Evolutionary conservation across 2,888 invertebrate species (phyloP), one percentile per base, ranked within the genome.

Genomic region (Agriotes lineatus): DNA sequence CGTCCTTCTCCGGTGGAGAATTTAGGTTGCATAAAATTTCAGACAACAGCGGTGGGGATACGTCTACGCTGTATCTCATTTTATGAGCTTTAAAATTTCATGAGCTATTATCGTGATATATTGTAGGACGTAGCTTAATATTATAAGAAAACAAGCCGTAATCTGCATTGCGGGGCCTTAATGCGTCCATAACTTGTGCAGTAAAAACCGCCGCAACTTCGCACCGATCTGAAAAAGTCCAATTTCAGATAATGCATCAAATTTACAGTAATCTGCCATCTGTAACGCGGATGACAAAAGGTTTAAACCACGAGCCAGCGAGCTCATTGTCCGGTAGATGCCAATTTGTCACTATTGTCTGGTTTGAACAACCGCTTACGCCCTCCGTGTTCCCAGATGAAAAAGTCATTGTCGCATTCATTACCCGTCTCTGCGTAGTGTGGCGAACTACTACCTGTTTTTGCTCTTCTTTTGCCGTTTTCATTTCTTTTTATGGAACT

Each of bases 281-380:
- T 69, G 63, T 69, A 69, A 69, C 69, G 69, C 54, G 52, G 63
- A 69, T 60, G 64, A 69, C 69, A 69, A 69, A 69, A 64, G 69
- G 56, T 63, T 64, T 59, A 69, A 69, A 64, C 69, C 65, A 64
- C 65, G 65, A 69, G 48, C 65, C 65, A 65, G 44, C 60, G 65
- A 65, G 60, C 69, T 61, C 61, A 69, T 69, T 69, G 69, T 69
- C 69, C 69, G 37, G 61, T 56, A 56, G 65, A 54, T 65, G 65
- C 69, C 69, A 69, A 69, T 69, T 69, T 69, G 69, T 69, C 69
- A 66, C 65, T 56, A 69, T 69, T 69, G 69, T 69, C 69, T 69
- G 65, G 59, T 57, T 50, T 69, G 56, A 69, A 65, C 69, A 68
- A 64, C 64, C 69, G 59, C 52, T 69, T 69, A 69, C 63, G 30